These are phyloP conservation scores for Bostrychus sinensis DNA, from an alignment of 2,113 vertebrate species.

Conservation along the genomic window DNA sequence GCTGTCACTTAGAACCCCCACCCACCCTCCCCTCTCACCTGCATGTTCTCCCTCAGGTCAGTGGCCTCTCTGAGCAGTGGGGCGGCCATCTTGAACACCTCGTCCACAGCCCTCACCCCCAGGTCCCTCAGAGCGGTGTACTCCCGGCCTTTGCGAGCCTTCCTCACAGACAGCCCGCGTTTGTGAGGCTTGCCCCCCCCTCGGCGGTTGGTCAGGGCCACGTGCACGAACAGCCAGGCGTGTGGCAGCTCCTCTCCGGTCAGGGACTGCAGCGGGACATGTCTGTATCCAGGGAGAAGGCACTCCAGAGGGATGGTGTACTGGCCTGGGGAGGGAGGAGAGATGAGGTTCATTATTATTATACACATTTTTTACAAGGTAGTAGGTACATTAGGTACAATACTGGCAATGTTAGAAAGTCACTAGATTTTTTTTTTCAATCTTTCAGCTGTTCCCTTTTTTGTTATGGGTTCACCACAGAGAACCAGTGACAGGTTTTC, in stretches of 20 bases:
- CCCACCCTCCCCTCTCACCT: conserved; percentile 76
- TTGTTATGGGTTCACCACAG: too few relatives aligned
- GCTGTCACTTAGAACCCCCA: too few relatives aligned
- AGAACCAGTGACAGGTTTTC: too few relatives aligned
- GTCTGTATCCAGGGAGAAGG: conserved; percentile 91
- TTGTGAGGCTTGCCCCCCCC: conserved; percentile 96
- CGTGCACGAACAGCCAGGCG: conserved; percentile 89
- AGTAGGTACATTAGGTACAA: too few relatives aligned
- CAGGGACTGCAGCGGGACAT: conserved; percentile 89
- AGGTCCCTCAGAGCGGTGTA: conserved; percentile 90
- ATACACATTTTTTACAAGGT: not conserved
- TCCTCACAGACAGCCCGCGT: conserved; percentile 92
- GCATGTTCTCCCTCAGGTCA: conserved; percentile 94
- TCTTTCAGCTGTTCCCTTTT: too few relatives aligned
- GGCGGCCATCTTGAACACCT: conserved; percentile 91
- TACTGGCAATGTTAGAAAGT: too few relatives aligned
- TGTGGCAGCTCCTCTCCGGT: conserved; percentile 89
- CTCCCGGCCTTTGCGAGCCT: conserved; percentile 88
- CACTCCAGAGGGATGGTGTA: conserved; percentile 95
- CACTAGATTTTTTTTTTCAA: too few relatives aligned
- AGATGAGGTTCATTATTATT: not conserved
- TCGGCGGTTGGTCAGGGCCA: conserved; percentile 93
- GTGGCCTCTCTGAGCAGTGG: conserved; percentile 89
- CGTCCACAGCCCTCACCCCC: conserved; percentile 90
- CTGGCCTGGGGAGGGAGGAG: conserved; percentile 77